Evolutionary conservation across 1,140 invertebrate genomes (phyloP), one percentile per base, ranked within the genome.

Genomic region (Papilio xuthus): DNA sequence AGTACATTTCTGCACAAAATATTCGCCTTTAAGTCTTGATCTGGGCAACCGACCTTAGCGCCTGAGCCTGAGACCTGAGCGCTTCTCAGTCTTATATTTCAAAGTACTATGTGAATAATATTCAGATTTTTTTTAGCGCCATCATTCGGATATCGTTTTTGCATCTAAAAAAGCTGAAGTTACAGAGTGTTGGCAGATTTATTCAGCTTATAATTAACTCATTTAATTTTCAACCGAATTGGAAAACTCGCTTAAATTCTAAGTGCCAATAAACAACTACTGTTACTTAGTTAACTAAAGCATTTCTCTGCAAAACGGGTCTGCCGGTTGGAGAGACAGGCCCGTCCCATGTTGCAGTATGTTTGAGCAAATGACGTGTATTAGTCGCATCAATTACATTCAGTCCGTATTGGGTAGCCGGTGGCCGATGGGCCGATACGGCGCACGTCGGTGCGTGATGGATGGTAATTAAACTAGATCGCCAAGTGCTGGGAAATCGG

Each of bases 391-490:
- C 89, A 88, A 90, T 89, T 91, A 88, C 86, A n/a, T 26, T 56
- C 37, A 63, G 74, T 77, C 84, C 87, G 80, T 88, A 88, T 89
- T 87, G 78, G 85, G 88, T 78, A 81, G 78, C 71, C 74, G 77
- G 78, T 80, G 80, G 80, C 76, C 77, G 73, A 89, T 89, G 80
- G 80, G 78, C 73, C 83, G 88, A 88, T 88, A 87, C 85, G 78
- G 78, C 71, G 83, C 72, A 78, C 79, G 80, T 83, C 86, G 60
- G 37, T 23, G 78, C 76, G 73, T 88, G 89, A 91, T 89, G 82
- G 89, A 90, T 91, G 85, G 86, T 90, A 89, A 92, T 92, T 92
- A 91, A 90, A 91, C 83, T 87, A 83, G 86, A 88, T 80, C 83
- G 80, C 80, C 81, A 81, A 82, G 80, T 80, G 80, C 56, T 83